Conservation (phyloP, 2,888 invertebrate species). For the Tipula vernalis region DNA sequence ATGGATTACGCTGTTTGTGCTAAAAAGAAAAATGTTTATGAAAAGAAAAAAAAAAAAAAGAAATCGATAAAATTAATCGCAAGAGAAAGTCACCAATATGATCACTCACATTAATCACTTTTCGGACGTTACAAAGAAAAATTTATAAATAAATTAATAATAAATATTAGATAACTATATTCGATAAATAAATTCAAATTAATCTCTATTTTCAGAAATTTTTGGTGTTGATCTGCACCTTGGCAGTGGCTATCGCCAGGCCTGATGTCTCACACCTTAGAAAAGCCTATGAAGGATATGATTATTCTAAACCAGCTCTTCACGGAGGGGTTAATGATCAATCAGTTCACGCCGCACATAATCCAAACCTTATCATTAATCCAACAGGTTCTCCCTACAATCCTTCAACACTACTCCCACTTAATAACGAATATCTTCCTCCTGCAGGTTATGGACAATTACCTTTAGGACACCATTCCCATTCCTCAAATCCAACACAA, state of each 20-base stretch:
- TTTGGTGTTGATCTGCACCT: slow-evolving; percentile 7
- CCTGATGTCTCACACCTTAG: slow-evolving; percentile 5
- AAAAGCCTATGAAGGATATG: not conserved
- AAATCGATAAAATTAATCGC: not conserved
- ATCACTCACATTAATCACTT: not conserved
- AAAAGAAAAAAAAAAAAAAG: not conserved
- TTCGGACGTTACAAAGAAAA: not conserved
- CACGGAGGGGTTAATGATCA: not conserved
- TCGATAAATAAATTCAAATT: not conserved
- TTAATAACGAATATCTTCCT: slow-evolving; percentile 8
- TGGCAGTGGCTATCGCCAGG: slow-evolving; percentile 8
- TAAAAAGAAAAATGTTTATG: not conserved
- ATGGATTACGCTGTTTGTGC: not conserved
- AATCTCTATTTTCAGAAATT: not conserved
- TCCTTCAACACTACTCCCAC: not conserved
- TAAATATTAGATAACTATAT: not conserved
- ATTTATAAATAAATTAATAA: not conserved
- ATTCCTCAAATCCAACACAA: not conserved
- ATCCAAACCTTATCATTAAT: not conserved
- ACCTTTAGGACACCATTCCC: not conserved
- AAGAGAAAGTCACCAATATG: not conserved
- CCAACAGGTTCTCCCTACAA: not conserved
- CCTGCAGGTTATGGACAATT: slow-evolving; percentile 4
- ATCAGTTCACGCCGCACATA: not conserved
- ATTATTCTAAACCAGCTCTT: not conserved